These are phyloP conservation scores for Dicerorhinus sumatrensis DNA, from an alignment of 2,113 vertebrate species.

Conservation along the genomic window DNA sequence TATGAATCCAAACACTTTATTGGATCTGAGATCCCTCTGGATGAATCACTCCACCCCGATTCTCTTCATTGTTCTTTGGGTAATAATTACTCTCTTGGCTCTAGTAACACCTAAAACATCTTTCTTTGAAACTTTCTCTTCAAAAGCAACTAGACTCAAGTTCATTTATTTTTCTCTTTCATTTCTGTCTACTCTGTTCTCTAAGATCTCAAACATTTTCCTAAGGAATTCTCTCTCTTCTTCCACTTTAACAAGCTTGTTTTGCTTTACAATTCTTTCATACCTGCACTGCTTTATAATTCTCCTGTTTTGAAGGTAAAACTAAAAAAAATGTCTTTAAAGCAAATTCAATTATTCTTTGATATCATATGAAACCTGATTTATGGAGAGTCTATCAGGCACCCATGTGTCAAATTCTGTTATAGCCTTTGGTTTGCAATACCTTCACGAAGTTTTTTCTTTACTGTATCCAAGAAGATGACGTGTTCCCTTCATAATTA, in stretches of 20 bases:
- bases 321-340: not conserved
- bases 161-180: constrained; percentile 29
- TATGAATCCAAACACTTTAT: not conserved
- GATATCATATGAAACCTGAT: constrained; percentile 24
- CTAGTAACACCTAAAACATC: not conserved
- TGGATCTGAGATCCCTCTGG: not conserved
- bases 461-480: not conserved
- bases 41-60: not conserved
- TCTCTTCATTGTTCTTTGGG: not conserved
- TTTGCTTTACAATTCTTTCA: not conserved
- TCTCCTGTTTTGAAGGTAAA: not conserved
- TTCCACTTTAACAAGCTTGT: not conserved
- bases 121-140: constrained; percentile 7
- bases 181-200: not conserved
- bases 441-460: not conserved
- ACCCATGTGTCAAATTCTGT: not conserved
- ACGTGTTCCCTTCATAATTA: not conserved
- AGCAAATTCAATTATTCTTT: constrained; percentile 2
- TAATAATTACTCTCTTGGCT: not conserved
- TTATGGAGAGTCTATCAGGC: not conserved
- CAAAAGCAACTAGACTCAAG: not conserved
- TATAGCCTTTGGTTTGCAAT: not conserved
- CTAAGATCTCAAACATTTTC: not conserved
- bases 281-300: not conserved
- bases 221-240: not conserved